A percentile compares a stretch with the other conserved stretches of the same genome.
phyloP scores from a whole-genome alignment of 2,888 invertebrate genomes.

The Pseudococcus jackbeardsleyi region DNA sequence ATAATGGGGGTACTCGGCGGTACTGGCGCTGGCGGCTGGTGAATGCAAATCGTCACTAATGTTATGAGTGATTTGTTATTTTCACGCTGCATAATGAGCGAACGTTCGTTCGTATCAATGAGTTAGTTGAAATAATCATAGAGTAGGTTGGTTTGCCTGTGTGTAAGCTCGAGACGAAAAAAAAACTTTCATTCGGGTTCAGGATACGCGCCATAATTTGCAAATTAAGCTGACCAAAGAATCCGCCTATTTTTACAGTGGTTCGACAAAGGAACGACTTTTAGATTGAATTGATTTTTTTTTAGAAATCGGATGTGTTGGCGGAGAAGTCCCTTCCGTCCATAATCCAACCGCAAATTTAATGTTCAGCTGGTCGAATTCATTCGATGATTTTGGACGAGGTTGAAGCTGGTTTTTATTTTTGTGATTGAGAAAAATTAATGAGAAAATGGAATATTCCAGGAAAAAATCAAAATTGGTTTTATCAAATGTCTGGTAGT shows the following conservation, averaged over 20 bases:
- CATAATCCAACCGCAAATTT: too few relatives aligned
- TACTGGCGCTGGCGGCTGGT: conserved; percentile 2
- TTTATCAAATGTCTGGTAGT: too few relatives aligned
- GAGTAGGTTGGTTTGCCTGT: not conserved
- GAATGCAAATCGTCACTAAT: conserved; percentile 40
- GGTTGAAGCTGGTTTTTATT: too few relatives aligned
- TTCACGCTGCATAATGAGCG: not conserved
- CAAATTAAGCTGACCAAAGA: not conserved
- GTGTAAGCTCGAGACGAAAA: not conserved
- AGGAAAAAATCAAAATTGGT: too few relatives aligned
- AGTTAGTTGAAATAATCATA: not conserved
- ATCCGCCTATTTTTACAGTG: not conserved
- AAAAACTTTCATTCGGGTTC: not conserved
- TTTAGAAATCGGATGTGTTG: too few relatives aligned
- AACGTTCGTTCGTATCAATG: not conserved
- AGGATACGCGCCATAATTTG: not conserved
- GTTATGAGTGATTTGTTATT: conserved; percentile 48
- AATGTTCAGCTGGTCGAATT: too few relatives aligned
- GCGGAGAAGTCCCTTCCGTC: too few relatives aligned
- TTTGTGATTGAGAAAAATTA: too few relatives aligned
- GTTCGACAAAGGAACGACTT: not conserved
- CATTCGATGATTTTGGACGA: too few relatives aligned
- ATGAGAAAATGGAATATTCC: too few relatives aligned
- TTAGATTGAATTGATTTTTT: too few relatives aligned
- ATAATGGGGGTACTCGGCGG: conserved; percentile 4